These are phyloP conservation scores for Zosterops japonicus DNA, from an alignment of 2,113 vertebrate genomes.

Conservation along the genomic window DNA sequence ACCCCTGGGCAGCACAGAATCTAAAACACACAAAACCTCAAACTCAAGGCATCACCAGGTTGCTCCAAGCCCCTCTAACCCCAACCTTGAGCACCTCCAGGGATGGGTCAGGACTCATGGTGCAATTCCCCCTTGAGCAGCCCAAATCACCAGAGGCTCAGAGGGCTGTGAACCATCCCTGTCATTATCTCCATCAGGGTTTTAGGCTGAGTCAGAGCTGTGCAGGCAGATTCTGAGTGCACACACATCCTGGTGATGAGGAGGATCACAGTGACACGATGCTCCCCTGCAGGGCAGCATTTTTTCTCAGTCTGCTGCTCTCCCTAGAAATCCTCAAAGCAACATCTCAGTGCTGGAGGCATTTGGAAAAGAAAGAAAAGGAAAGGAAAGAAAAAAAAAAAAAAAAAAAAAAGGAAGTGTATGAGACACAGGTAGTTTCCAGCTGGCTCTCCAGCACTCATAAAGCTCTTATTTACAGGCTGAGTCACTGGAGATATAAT, in stretches of 20 bases:
- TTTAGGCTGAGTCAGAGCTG: background rate
- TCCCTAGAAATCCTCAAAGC: slow-evolving; percentile 29
- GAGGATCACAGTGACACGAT: background rate
- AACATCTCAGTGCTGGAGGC: background rate
- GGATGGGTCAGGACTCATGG: background rate
- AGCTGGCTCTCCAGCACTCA: background rate
- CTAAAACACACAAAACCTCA: background rate
- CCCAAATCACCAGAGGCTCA: background rate
- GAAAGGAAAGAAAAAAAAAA: background rate
- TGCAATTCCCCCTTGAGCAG: background rate
- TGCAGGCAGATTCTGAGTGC: background rate
- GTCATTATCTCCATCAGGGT: background rate
- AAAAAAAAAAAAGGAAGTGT: slow-evolving; percentile 8
- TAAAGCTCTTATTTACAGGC: background rate
- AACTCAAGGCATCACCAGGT: background rate
- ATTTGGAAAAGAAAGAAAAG: background rate
- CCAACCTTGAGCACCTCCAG: background rate
- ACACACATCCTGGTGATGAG: background rate
- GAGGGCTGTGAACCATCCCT: background rate
- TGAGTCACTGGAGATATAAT: slow-evolving; percentile 36
- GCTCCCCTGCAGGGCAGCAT: background rate
- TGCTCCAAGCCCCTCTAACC: background rate
- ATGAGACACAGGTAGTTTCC: slow-evolving; percentile 38
- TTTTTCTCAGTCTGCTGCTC: slow-evolving; percentile 9
- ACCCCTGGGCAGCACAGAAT: background rate